phyloP scores from a whole-genome alignment of 2,113 vertebrate genomes.

The Ammospiza nelsoni region DNA sequence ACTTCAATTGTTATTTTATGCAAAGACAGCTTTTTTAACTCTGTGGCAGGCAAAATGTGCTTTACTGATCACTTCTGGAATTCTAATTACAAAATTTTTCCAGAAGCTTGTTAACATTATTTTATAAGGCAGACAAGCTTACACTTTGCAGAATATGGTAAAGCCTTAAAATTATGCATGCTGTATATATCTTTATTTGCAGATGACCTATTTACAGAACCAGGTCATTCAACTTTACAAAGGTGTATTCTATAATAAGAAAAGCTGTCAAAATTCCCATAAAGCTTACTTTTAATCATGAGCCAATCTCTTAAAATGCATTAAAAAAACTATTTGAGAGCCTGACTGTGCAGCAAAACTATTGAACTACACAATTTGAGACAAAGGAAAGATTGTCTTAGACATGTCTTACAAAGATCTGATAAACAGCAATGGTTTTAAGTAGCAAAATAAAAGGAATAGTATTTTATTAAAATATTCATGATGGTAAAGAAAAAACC shows the following conservation, averaged over 20 bases:
- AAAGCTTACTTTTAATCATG: neutral
- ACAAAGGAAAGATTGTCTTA: neutral
- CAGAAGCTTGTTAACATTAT: neutral
- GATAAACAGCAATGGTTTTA: neutral
- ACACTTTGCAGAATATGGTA: neutral
- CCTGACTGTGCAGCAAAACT: neutral
- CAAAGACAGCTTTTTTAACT: neutral
- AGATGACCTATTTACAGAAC: neutral
- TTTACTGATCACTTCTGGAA: neutral
- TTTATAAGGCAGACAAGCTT: neutral
- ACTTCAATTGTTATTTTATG: neutral
- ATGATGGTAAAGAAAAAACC: neutral
- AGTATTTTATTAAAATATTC: neutral
- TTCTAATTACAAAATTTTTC: neutral
- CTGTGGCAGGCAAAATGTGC: neutral
- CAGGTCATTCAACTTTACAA: neutral
- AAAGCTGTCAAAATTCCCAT: neutral
- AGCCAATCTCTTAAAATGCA: neutral
- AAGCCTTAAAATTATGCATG: neutral
- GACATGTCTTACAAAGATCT: neutral
- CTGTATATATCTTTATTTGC: neutral
- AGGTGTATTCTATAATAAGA: neutral
- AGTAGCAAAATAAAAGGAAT: neutral
- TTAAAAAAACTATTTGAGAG: neutral
- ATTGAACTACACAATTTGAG: neutral